These are phyloP conservation scores for Dastarcus helophoroides DNA, from an alignment of 2,888 invertebrate genomes.

Conservation along the genomic window DNA sequence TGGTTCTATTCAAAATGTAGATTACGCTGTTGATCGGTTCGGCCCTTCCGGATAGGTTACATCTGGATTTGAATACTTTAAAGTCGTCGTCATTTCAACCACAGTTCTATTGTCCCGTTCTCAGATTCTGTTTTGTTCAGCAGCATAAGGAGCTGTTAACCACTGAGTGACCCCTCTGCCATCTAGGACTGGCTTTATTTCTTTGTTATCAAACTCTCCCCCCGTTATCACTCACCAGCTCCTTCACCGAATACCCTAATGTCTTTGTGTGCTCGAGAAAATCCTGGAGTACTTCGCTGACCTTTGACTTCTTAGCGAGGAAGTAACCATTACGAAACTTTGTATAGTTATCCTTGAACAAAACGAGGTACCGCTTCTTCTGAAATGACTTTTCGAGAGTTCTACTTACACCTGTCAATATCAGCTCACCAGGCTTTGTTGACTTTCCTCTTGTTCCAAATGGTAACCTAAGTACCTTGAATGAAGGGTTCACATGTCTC, in stretches of 20 bases:
- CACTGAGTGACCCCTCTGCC: too few species aligned
- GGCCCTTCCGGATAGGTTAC: slow-evolving; percentile 17
- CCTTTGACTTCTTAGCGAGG: slow-evolving; percentile 19
- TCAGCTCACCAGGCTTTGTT: slow-evolving; percentile 18
- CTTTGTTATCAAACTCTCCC: slow-evolving; percentile 23
- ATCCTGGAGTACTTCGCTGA: slow-evolving; percentile 15
- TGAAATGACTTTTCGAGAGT: slow-evolving; percentile 14
- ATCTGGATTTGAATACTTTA: slow-evolving; percentile 20
- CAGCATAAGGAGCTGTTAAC: too few species aligned
- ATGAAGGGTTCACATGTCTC: slow-evolving; percentile 23
- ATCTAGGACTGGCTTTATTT: slow-evolving; percentile 17
- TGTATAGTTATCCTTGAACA: slow-evolving; percentile 17
- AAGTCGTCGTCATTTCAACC: slow-evolving; percentile 21
- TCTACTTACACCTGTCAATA: too few species aligned
- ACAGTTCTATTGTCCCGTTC: slow-evolving; percentile 13
- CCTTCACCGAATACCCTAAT: slow-evolving; percentile 20
- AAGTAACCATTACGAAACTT: slow-evolving; percentile 18
- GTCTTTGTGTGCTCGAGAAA: slow-evolving; percentile 18
- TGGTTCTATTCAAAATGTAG: slow-evolving; percentile 17
- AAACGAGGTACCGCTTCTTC: slow-evolving; percentile 13
- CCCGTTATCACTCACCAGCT: slow-evolving; percentile 24
- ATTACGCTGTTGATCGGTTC: slow-evolving; percentile 17
- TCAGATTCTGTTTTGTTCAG: slow-evolving; percentile 14
- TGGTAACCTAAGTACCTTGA: slow-evolving; percentile 19
- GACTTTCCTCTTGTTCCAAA: slow-evolving; percentile 19